Evolutionary conservation across 2,113 vertebrate genomes (phyloP).

Genomic region (Cavia porcellus): DNA sequence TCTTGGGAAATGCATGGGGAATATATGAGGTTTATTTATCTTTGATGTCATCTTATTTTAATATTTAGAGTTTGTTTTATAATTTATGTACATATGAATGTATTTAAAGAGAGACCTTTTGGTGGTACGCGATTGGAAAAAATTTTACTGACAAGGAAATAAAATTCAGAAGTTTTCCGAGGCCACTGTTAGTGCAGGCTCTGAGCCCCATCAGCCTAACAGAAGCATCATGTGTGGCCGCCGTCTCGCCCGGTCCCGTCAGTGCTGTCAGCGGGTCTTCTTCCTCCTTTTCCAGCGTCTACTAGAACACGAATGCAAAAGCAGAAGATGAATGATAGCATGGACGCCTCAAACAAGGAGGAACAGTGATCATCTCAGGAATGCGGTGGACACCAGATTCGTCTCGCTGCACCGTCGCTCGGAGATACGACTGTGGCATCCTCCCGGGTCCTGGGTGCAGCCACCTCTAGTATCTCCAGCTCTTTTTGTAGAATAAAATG

Average conservation of each 20-base stretch:
- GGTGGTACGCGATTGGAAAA: background rate
- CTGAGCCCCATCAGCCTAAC: background rate
- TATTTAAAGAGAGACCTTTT: background rate
- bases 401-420: conserved; percentile 38
- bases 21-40: conserved; percentile 11
- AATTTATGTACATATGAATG: background rate
- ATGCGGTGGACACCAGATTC: background rate
- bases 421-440: conserved; percentile 65
- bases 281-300: conserved; percentile 89
- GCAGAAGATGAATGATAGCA: conserved; percentile 95
- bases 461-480: conserved; percentile 68
- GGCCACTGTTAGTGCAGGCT: background rate
- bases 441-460: conserved; percentile 82
- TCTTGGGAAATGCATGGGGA: background rate
- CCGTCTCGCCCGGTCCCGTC: background rate
- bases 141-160: background rate
- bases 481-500: conserved; percentile 55
- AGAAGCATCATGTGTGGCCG: background rate
- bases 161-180: conserved; percentile 37
- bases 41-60: background rate
- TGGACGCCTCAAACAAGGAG: conserved; percentile 90
- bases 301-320: conserved; percentile 97
- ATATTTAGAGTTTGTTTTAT: background rate
- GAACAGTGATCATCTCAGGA: conserved; percentile 87
- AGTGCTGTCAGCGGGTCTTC: background rate